These are phyloP conservation scores for Drosophila subobscura DNA, from an alignment of 1,140 invertebrate species.

Conservation along the genomic window DNA sequence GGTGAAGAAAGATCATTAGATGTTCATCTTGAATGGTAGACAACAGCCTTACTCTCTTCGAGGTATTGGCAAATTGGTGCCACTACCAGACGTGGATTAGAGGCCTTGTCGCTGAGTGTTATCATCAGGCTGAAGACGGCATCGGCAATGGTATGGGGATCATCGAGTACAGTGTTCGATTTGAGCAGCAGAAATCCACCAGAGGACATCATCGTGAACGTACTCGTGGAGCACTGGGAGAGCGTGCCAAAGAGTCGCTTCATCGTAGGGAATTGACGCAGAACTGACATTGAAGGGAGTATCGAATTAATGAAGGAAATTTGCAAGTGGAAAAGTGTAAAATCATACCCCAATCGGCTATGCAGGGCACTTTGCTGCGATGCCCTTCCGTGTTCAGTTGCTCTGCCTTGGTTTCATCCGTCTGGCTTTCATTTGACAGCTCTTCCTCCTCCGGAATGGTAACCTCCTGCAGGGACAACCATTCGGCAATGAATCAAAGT, in stretches of 20 bases:
- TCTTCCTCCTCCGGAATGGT: conserved; percentile 78
- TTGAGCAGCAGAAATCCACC: conserved; percentile 65
- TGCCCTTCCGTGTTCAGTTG: conserved; percentile 85
- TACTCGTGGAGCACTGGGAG: conserved; percentile 88
- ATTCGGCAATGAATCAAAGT: neutral
- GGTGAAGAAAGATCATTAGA: neutral
- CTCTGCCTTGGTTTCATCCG: conserved; percentile 91
- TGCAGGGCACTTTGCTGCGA: conserved; percentile 86
- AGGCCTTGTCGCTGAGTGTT: conserved; percentile 88
- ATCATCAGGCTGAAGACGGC: conserved; percentile 92
- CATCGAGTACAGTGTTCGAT: conserved; percentile 83
- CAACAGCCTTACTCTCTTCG: conserved; percentile 85
- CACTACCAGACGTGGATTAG: conserved; percentile 89
- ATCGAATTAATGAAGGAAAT: neutral
- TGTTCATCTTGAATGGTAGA: too few relatives aligned
- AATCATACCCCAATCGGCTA: conserved; percentile 87
- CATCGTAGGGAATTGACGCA: conserved; percentile 92
- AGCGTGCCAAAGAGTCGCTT: conserved; percentile 90
- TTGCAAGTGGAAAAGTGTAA: conserved; percentile 39
- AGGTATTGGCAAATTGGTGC: conserved; percentile 90
- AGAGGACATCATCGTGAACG: conserved; percentile 85
- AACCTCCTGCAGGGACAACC: conserved; percentile 57
- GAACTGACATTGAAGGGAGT: conserved; percentile 83
- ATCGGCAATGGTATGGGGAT: conserved; percentile 89
- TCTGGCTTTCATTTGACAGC: conserved; percentile 86